Evolutionary conservation across 2,888 invertebrate species (phyloP).

Genomic region (Agrotis exclamationis): DNA sequence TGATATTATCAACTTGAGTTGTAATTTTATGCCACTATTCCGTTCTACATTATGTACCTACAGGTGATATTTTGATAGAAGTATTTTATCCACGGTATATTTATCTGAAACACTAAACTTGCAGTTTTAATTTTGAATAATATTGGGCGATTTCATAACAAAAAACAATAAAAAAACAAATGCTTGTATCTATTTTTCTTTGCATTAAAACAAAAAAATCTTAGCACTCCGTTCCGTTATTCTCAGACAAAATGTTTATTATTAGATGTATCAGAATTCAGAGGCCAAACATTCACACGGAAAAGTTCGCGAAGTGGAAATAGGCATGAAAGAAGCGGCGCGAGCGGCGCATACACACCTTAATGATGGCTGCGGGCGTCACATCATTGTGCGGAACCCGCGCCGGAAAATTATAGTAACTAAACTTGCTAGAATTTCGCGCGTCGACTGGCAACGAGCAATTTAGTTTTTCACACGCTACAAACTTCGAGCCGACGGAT

Average conservation of each 20-base stretch:
- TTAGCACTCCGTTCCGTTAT: conserved; percentile 1
- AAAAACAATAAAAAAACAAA: background rate
- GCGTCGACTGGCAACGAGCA: conserved; percentile 62
- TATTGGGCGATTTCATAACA: background rate
- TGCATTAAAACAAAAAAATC: conserved; percentile 2
- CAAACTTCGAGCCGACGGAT: conserved; percentile 52
- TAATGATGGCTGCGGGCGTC: conserved; percentile 84
- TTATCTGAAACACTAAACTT: background rate
- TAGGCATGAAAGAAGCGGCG: conserved; percentile 71
- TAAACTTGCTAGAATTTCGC: conserved; percentile 78
- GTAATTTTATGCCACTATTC: background rate
- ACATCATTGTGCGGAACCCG: conserved; percentile 79
- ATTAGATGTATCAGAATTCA: conserved; percentile 62
- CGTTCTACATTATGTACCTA: background rate
- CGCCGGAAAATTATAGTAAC: conserved; percentile 86
- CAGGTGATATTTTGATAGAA: background rate
- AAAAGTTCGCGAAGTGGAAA: conserved; percentile 69
- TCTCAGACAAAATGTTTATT: conserved; percentile 20
- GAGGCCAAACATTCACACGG: conserved; percentile 40
- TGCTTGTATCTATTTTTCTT: background rate
- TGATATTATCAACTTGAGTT: background rate
- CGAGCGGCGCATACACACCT: conserved; percentile 73
- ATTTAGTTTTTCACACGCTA: conserved; percentile 67
- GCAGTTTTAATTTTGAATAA: background rate
- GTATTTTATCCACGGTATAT: background rate